A percentile compares a stretch with the other conserved stretches of the same genome.
These are phyloP conservation scores for Drosophila acutilabella DNA, from an alignment of 2,888 invertebrate species.

Conservation along the genomic window DNA sequence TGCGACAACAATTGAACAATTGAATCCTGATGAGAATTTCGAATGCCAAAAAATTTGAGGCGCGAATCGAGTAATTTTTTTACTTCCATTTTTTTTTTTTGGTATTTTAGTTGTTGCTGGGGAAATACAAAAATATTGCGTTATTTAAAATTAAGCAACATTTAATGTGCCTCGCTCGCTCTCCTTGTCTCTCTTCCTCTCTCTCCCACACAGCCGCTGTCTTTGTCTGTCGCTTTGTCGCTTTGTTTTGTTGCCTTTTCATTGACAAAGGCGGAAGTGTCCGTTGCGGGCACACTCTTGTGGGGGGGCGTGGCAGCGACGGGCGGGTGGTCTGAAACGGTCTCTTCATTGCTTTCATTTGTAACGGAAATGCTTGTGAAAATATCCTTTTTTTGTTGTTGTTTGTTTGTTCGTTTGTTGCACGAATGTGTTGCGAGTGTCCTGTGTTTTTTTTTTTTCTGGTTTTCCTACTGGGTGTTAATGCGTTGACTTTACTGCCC, in stretches of 20 bases:
- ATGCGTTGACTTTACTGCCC: slow-evolving; percentile 66
- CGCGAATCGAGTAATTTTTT: slow-evolving; percentile 13
- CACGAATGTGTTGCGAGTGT: slow-evolving; percentile 33
- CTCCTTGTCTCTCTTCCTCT: slow-evolving; percentile 1
- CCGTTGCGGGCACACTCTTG: slow-evolving; percentile 24
- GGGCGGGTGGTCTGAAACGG: slow-evolving; percentile 3
- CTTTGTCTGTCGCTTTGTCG: slow-evolving; percentile 21
- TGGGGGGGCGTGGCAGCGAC: slow-evolving; percentile 7
- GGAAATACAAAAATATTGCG: slow-evolving; percentile 36
- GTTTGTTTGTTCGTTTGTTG: slow-evolving; percentile 7
- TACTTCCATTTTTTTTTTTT: background rate
- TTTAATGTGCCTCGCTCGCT: slow-evolving; percentile 53
- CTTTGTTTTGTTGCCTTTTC: slow-evolving; percentile 36
- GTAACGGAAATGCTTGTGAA: slow-evolving; percentile 80
- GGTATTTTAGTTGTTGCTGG: background rate
- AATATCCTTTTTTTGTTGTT: slow-evolving; percentile 63
- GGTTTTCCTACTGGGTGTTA: slow-evolving; percentile 59
- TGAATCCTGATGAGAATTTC: slow-evolving; percentile 67
- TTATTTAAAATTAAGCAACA: slow-evolving; percentile 76
- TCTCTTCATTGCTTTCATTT: slow-evolving; percentile 75
- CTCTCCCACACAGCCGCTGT: background rate
- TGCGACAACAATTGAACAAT: slow-evolving; percentile 64
- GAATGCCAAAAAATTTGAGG: background rate
- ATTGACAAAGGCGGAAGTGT: slow-evolving; percentile 76
- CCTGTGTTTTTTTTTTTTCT: slow-evolving; percentile 19